These are phyloP conservation scores for Myiotriccus ornatus DNA, from an alignment of 2,797 vertebrate species.

Conservation along the genomic window DNA sequence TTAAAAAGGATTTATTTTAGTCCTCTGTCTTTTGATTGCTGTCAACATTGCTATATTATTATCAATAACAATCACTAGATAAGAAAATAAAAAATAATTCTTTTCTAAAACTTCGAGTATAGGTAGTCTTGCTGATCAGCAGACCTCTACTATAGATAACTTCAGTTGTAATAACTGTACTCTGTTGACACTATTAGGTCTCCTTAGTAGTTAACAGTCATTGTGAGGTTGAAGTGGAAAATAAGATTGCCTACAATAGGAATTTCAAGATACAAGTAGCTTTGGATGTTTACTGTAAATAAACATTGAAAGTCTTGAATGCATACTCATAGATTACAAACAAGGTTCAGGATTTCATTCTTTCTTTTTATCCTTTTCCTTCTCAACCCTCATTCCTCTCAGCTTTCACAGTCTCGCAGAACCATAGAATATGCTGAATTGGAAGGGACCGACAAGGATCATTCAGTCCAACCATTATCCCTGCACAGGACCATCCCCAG, in stretches of 20 bases:
- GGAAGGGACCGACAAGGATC: background rate
- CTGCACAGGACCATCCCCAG: background rate
- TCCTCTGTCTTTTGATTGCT: background rate
- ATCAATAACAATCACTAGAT: background rate
- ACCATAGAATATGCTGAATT: background rate
- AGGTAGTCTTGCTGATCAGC: background rate
- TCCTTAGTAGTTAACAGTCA: background rate
- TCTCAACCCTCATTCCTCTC: background rate
- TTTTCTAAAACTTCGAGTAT: background rate
- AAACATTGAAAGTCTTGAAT: background rate
- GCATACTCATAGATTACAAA: background rate
- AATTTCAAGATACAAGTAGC: background rate
- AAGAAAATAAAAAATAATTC: background rate
- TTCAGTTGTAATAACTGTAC: background rate
- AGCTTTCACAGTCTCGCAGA: background rate
- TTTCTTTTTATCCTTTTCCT: background rate
- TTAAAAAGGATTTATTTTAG: background rate
- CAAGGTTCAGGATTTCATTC: background rate
- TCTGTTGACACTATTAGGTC: background rate
- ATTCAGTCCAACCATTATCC: background rate
- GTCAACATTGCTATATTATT: background rate
- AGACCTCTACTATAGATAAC: background rate
- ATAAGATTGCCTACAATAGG: background rate
- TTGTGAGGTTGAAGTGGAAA: background rate
- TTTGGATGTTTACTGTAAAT: background rate